phyloP scores from a whole-genome alignment of 2,888 invertebrate species.

The Pammene fasciana region DNA sequence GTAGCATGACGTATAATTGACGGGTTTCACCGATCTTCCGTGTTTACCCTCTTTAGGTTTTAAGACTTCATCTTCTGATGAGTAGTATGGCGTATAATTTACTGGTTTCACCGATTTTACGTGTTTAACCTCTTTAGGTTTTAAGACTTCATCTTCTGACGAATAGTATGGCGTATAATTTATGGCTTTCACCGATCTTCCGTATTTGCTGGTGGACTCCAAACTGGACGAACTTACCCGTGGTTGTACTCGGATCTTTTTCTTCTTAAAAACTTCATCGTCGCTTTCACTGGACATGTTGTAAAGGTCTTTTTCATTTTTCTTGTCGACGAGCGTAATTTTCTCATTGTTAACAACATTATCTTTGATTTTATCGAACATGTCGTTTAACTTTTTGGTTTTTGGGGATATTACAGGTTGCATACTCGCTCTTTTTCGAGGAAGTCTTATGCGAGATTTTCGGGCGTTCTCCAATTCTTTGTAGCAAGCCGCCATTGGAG shows the following conservation, averaged over 20 bases:
- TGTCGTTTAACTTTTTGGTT: slow-evolving; percentile 57
- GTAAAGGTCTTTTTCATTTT: slow-evolving; percentile 50
- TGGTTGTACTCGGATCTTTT: slow-evolving; percentile 53
- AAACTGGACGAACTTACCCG: slow-evolving; percentile 51
- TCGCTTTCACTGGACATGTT: slow-evolving; percentile 73
- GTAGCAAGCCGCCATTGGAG: slow-evolving; percentile 59
- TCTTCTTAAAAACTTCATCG: slow-evolving; percentile 63
- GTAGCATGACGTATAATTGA: slow-evolving; percentile 47
- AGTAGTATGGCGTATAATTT: slow-evolving; percentile 47
- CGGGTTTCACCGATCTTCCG: slow-evolving; percentile 43
- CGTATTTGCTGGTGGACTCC: slow-evolving; percentile 49
- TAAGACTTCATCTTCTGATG: slow-evolving; percentile 47
- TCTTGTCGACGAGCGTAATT: slow-evolving; percentile 44
- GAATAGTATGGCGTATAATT: slow-evolving; percentile 47
- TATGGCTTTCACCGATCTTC: slow-evolving; percentile 44
- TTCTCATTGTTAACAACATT: slow-evolving; percentile 54
- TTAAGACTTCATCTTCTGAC: slow-evolving; percentile 48
- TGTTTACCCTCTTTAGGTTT: slow-evolving; percentile 48
- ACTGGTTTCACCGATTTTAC: slow-evolving; percentile 44
- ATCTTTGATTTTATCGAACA: slow-evolving; percentile 65
- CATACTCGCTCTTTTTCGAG: slow-evolving; percentile 47
- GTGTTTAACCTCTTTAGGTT: slow-evolving; percentile 43
- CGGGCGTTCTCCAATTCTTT: slow-evolving; percentile 67
- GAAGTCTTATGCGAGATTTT: slow-evolving; percentile 51
- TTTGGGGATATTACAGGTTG: slow-evolving; percentile 55